Evolutionary conservation across 2,113 vertebrate species (phyloP), one percentile per base, ranked within the genome.

Genomic region (Asarcornis scutulata): DNA sequence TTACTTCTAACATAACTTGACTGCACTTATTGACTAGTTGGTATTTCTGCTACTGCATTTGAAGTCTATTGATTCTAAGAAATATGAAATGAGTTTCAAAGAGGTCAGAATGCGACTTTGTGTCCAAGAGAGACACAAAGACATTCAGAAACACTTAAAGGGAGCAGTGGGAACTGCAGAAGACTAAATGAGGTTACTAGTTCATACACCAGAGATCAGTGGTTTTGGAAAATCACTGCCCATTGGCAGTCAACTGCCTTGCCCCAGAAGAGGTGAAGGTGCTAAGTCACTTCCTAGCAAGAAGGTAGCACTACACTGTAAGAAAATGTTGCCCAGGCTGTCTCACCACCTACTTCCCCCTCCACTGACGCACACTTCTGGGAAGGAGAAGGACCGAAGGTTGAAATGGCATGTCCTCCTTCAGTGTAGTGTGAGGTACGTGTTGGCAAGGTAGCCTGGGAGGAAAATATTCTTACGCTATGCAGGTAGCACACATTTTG

Each of bases 51-150:
- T 31, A 17, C 78, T 59, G 82, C 78, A 66, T 91, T 63, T 93
- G 94, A 95, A 95, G 74, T 87, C 46, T 95, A 96, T 96, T 63
- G 96, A 97, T 96, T 53, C 67, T 86, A 93, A 95, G 86, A 97
- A 97, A 93, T 96, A 96, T 23, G 60, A 89, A 94, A 89, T 83
- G 77, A 95, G 96, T 78, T 92, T 95, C 91, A 91, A 77, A 96
- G 71, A 85, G 89, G 60, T 97, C 92, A 91, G 77, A 68, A n/a
- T 27, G 79, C 38, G 83, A 29, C 81, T 95, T 74, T 91, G 82
- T 68, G 71, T 69, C 93, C 79, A 42, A 58, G 73, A 14, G 82
- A 96, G 95, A 84, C 68, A 84, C 83, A 74, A 78, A 80, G 55
- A 71, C 36, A 6, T 34, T 87, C 79, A 71, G 95, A 94, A 91